Percentiles rank a stretch among this genome's conserved stretches.
Conservation (phyloP, 2,113 vertebrate genomes). For the Meriones unguiculatus region DNA sequence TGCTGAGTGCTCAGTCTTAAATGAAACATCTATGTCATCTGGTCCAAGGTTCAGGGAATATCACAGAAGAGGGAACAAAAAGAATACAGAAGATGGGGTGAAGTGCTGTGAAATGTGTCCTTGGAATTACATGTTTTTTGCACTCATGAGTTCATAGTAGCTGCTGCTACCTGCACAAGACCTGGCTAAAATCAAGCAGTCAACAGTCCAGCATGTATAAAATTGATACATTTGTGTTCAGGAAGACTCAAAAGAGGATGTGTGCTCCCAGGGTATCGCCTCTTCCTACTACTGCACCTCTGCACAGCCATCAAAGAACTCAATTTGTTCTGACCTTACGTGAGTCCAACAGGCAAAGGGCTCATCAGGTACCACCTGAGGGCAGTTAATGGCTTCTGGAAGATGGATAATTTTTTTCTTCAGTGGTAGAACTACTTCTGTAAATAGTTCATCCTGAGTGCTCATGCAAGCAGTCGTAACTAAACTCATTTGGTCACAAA, state of each 20-base stretch:
- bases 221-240: background rate
- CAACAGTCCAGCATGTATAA: background rate
- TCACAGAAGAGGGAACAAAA: background rate
- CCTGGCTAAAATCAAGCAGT: background rate
- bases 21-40: background rate
- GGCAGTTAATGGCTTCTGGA: background rate
- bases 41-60: background rate
- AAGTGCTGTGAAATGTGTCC: background rate
- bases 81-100: background rate
- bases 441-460: background rate
- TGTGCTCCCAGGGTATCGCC: background rate
- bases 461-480: background rate
- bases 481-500: background rate
- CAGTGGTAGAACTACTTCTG: background rate
- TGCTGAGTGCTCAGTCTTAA: background rate
- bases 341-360: too few species aligned
- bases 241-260: background rate
- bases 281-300: constrained; percentile 10
- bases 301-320: background rate
- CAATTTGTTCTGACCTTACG: constrained; percentile 51
- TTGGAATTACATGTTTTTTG: background rate
- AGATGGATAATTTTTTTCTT: background rate
- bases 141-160: background rate
- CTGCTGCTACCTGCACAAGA: background rate
- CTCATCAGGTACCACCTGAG: background rate